A percentile compares a stretch with the other conserved stretches of the same genome.
phyloP scores from a whole-genome alignment of 2,888 invertebrate genomes.

The Neoascia interrupta region DNA sequence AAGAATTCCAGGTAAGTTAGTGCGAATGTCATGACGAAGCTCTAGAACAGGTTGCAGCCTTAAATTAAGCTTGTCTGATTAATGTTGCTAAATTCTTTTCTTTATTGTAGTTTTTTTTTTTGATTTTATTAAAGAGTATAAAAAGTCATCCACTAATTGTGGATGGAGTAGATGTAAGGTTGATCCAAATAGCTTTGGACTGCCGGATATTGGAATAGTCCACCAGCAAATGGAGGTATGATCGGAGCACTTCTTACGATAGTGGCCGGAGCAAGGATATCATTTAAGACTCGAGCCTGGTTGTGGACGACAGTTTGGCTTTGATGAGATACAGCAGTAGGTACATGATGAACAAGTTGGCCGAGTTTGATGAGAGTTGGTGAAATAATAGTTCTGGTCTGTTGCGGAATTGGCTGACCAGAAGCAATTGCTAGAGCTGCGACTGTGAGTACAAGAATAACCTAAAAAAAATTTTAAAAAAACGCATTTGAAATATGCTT shows the following conservation, averaged over 20 bases:
- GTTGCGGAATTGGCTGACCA: slow-evolving; percentile 37
- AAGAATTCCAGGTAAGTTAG: slow-evolving; percentile 15
- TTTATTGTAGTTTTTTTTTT: no score
- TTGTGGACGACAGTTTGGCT: slow-evolving; percentile 80
- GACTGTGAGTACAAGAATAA: slow-evolving; percentile 64
- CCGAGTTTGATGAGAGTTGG: slow-evolving; percentile 74
- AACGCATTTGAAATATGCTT: neutral
- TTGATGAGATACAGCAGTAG: slow-evolving; percentile 79
- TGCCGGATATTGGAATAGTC: neutral
- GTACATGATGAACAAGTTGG: slow-evolving; percentile 73
- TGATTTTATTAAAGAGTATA: neutral
- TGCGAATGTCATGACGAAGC: neutral
- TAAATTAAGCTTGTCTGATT: neutral
- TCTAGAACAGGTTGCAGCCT: neutral
- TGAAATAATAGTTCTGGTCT: neutral
- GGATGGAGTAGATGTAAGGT: no score
- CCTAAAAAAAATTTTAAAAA: neutral
- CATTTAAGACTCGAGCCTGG: slow-evolving; percentile 75
- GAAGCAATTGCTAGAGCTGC: slow-evolving; percentile 44
- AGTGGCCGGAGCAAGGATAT: slow-evolving; percentile 50
- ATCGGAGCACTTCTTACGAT: slow-evolving; percentile 21
- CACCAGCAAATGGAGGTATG: neutral
- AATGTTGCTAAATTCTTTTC: slow-evolving; percentile 4
- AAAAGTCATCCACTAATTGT: neutral
- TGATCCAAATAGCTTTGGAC: no score